Conservation (phyloP, 2,113 vertebrate species). For the Myotis brandtii region DNA sequence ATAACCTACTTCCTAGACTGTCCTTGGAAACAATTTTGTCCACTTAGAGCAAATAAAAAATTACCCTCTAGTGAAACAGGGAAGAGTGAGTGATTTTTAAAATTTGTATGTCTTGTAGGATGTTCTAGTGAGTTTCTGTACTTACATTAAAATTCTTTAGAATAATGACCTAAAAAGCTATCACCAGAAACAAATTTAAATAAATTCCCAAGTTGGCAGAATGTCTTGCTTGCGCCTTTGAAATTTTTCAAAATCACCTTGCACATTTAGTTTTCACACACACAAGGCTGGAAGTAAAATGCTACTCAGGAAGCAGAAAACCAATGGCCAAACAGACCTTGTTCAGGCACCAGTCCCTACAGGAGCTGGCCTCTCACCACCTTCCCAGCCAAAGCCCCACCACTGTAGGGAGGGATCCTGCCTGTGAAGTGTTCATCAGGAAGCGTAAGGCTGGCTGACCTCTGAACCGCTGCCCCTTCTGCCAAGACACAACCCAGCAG, state of each 20-base stretch:
- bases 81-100: not conserved
- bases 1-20: not conserved
- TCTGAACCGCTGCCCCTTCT: not conserved
- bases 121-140: not conserved
- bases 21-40: slow-evolving; percentile 8
- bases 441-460: not conserved
- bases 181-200: slow-evolving; percentile 11
- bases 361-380: not conserved
- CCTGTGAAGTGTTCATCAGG: not conserved
- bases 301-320: not conserved
- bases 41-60: not conserved
- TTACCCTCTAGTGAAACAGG: not conserved
- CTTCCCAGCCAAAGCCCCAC: not conserved
- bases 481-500: not conserved
- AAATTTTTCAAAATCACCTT: not conserved
- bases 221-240: not conserved
- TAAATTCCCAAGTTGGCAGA: not conserved
- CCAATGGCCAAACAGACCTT: not conserved
- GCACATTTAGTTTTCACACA: not conserved
- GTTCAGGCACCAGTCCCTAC: not conserved
- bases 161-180: slow-evolving; percentile 12
- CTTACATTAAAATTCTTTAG: not conserved
- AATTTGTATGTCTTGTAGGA: not conserved
- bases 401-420: not conserved
- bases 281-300: not conserved